Evolutionary conservation across 2,797 vertebrate genomes (phyloP).

Genomic region (Phrynocephalus forsythii): DNA sequence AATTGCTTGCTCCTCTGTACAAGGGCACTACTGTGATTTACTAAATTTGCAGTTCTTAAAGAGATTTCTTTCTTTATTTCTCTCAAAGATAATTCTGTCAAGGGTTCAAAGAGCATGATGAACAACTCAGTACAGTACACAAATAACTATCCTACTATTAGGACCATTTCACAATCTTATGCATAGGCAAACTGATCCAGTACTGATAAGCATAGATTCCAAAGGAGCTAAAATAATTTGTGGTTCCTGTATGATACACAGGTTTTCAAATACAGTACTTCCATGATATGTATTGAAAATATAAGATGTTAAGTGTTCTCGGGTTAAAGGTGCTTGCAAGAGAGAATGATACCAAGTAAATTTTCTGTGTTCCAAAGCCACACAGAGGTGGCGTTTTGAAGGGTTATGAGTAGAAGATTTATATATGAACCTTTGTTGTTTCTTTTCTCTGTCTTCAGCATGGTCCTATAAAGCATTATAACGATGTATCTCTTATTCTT

Average conservation of each 20-base stretch:
- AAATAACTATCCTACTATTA: background rate
- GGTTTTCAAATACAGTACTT: background rate
- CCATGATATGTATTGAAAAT: background rate
- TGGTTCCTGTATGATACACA: background rate
- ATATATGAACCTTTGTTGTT: fast-evolving
- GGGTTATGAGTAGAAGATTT: background rate
- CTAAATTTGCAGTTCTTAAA: background rate
- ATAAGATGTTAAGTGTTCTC: background rate
- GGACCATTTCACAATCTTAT: background rate
- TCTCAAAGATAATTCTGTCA: background rate
- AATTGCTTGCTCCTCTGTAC: background rate
- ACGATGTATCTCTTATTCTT: conserved; percentile 60
- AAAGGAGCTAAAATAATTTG: background rate
- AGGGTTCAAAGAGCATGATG: background rate
- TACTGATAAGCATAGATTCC: background rate
- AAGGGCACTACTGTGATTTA: background rate
- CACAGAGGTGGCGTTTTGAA: background rate
- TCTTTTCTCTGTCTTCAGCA: background rate
- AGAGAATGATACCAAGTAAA: background rate
- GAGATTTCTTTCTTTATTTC: background rate
- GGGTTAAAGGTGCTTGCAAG: background rate
- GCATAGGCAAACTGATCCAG: background rate
- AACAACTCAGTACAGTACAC: background rate
- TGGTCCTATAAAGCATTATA: background rate
- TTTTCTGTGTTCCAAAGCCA: background rate